Conservation (phyloP, 37 sponge, comb jelly and placozoan genomes). For the Aphrocallistes beatrix region DNA sequence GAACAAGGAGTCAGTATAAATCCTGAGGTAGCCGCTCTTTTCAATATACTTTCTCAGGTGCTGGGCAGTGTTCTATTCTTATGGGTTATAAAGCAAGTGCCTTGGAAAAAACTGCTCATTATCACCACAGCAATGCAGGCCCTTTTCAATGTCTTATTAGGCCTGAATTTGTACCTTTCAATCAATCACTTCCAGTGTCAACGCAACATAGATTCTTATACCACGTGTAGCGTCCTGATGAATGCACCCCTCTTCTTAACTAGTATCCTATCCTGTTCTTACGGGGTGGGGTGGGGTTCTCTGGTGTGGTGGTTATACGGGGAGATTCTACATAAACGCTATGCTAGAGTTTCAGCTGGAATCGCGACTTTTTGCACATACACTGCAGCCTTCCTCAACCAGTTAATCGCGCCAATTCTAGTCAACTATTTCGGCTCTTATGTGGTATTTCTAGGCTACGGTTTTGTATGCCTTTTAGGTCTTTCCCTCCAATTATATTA, state of each 20-base stretch:
- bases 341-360: not conserved
- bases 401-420: not conserved
- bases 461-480: not conserved
- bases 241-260: not conserved
- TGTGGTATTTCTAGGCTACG: not conserved
- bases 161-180: not conserved
- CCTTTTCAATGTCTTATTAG: not conserved
- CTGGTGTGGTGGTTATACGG: slow-evolving; percentile 5
- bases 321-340: not conserved
- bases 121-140: not conserved
- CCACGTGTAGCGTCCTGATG: not conserved
- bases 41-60: not conserved
- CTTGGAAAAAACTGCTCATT: not conserved
- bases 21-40: not conserved
- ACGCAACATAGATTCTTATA: not conserved
- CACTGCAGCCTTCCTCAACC: not conserved
- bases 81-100: not conserved
- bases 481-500: not conserved
- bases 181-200: not conserved
- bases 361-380: slow-evolving; percentile 18
- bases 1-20: not conserved
- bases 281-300: slow-evolving; percentile 2
- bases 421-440: not conserved
- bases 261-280: not conserved
- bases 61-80: not conserved